A percentile compares a stretch with the other conserved stretches of the same genome.
These are phyloP conservation scores for Eumeta japonica DNA, from an alignment of 1,140 invertebrate genomes.

Conservation along the genomic window DNA sequence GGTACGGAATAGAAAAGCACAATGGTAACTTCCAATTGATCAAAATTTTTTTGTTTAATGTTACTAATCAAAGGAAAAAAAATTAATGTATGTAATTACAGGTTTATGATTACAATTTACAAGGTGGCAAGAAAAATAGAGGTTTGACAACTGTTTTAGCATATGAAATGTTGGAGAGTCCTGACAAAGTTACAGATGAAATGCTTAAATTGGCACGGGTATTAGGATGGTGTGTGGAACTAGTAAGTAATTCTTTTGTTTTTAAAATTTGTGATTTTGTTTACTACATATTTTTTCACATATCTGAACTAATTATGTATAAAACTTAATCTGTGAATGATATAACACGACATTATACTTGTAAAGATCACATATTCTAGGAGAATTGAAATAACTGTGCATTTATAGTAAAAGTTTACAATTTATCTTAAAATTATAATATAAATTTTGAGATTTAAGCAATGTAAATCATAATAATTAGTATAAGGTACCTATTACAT, in stretches of 20 bases:
- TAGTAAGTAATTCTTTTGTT: constrained; percentile 63
- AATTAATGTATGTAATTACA: constrained; percentile 31
- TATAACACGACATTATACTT: too few relatives aligned
- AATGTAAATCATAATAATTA: too few relatives aligned
- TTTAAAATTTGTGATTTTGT: constrained; percentile 1
- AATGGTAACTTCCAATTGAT: background rate
- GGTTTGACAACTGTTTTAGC: constrained; percentile 76
- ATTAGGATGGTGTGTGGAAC: constrained; percentile 90
- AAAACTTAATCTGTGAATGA: too few relatives aligned
- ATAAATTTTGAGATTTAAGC: too few relatives aligned
- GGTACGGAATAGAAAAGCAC: too few relatives aligned
- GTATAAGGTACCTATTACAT: too few relatives aligned
- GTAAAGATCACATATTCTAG: too few relatives aligned
- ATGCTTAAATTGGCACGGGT: constrained; percentile 73
- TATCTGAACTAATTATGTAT: too few relatives aligned
- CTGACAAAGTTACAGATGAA: constrained; percentile 67
- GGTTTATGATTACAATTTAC: constrained; percentile 75
- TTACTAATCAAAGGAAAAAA: background rate
- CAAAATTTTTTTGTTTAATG: background rate
- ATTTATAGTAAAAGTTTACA: too few relatives aligned
- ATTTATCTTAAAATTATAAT: too few relatives aligned
- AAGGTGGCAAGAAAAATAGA: constrained; percentile 68
- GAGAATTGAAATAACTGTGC: too few relatives aligned
- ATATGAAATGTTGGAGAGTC: constrained; percentile 67
- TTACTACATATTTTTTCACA: background rate